Conservation (phyloP, 2,113 vertebrate species). For the Myanophis thanlyinensis region DNA sequence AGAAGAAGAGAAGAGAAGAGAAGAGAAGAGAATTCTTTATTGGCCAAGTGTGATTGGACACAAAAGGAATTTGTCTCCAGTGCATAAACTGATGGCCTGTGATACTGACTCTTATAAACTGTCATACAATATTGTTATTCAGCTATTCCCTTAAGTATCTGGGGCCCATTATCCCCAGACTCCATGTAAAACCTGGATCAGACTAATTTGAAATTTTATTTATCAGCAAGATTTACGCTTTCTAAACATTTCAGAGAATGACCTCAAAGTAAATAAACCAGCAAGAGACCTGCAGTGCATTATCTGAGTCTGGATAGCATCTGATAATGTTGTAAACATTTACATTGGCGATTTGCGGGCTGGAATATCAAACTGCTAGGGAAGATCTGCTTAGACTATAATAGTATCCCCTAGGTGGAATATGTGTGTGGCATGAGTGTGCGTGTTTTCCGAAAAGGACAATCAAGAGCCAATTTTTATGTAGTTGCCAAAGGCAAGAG, state of each 20-base stretch:
- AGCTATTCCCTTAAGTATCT: not conserved
- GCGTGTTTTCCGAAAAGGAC: constrained; percentile 48
- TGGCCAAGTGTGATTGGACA: too few species aligned
- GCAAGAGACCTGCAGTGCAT: constrained; percentile 49
- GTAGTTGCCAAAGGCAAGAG: constrained; percentile 41
- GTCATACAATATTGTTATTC: not conserved
- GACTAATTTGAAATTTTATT: not conserved
- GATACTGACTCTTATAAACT: not conserved
- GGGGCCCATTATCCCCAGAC: not conserved
- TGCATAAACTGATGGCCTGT: constrained; percentile 28
- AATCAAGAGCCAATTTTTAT: constrained; percentile 57
- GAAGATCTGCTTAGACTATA: constrained; percentile 58
- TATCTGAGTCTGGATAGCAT: constrained; percentile 62
- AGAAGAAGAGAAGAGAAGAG: too few species aligned
- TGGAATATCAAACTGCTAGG: constrained; percentile 58
- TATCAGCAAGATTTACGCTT: not conserved
- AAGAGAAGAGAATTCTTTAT: too few species aligned
- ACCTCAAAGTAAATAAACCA: constrained; percentile 60
- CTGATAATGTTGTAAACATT: constrained; percentile 64
- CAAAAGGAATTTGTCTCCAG: too few species aligned
- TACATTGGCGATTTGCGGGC: constrained; percentile 55
- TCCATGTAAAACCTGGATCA: not conserved
- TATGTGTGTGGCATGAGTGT: constrained; percentile 55
- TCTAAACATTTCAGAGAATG: constrained; percentile 30
- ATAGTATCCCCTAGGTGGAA: constrained; percentile 64